These are phyloP conservation scores for Ferdinandea cuprea DNA, from an alignment of 2,888 invertebrate genomes.

Conservation along the genomic window DNA sequence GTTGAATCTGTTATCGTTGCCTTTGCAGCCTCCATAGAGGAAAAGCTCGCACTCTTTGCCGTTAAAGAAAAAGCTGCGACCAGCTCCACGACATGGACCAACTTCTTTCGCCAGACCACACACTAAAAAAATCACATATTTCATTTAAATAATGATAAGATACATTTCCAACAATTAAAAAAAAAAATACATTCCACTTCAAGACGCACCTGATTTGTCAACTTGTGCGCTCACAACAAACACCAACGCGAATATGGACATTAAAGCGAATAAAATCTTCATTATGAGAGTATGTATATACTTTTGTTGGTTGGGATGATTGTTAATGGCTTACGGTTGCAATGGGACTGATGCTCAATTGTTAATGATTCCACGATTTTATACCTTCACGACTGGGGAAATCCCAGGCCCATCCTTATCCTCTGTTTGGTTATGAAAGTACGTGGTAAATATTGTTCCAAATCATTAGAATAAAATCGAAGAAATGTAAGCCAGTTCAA, in stretches of 20 bases:
- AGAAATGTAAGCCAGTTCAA: not conserved
- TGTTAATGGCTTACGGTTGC: constrained; percentile 14
- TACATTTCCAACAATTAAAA: too few relatives aligned
- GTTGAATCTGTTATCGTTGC: constrained; percentile 77
- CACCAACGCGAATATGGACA: constrained; percentile 71
- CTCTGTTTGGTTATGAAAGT: constrained; percentile 11
- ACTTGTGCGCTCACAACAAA: constrained; percentile 50
- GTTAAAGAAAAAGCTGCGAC: constrained; percentile 73
- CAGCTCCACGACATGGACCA: constrained; percentile 76
- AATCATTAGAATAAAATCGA: constrained; percentile 33
- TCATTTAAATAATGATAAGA: not conserved
- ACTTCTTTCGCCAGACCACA: constrained; percentile 75
- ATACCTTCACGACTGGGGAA: constrained; percentile 40
- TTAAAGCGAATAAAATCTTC: constrained; percentile 65
- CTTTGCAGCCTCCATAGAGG: constrained; percentile 77
- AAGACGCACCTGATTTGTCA: constrained; percentile 53
- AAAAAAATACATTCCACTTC: not conserved
- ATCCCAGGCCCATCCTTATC: constrained; percentile 10
- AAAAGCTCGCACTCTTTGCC: constrained; percentile 76
- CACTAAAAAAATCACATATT: constrained; percentile 54
- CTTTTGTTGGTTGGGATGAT: constrained; percentile 4
- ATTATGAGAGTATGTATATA: constrained; percentile 14
- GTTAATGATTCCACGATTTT: constrained; percentile 39
- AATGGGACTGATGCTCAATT: constrained; percentile 30
- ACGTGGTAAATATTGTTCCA: constrained; percentile 46